phyloP scores from a whole-genome alignment of 2,888 invertebrate species.

The Drosophila infuscata region DNA sequence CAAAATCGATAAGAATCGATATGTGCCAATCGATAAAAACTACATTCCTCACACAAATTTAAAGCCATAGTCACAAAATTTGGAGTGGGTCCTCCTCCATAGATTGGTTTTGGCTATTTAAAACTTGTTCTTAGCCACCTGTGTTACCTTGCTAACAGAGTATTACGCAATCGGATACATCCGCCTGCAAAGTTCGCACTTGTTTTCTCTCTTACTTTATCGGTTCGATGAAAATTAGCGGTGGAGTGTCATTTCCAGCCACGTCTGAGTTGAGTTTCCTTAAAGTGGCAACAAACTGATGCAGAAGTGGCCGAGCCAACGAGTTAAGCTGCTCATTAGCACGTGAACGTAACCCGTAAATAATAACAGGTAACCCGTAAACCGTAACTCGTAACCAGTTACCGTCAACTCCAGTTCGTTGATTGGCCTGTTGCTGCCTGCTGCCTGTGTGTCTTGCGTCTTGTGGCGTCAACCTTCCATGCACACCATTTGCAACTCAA shows the following conservation, averaged over 20 bases:
- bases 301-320: not conserved
- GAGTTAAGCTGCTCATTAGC: not conserved
- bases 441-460: not conserved
- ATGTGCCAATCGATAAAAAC: not conserved
- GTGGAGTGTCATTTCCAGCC: constrained; percentile 6
- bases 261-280: constrained; percentile 8
- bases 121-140: not conserved
- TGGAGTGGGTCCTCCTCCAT: not conserved
- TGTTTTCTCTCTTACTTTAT: constrained; percentile 19
- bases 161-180: not conserved
- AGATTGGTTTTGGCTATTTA: not conserved
- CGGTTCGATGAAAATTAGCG: constrained; percentile 44
- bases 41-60: not conserved
- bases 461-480: too few relatives aligned
- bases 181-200: not conserved
- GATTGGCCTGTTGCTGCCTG: not conserved
- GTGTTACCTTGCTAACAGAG: not conserved
- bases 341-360: not conserved
- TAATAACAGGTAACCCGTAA: not conserved
- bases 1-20: not conserved
- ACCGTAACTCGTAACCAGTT: not conserved
- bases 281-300: constrained; percentile 5
- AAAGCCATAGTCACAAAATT: not conserved
- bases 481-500: not conserved
- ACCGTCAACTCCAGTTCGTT: not conserved